Conservation (phyloP, 2,797 vertebrate genomes). For the Helarctos malayanus region DNA sequence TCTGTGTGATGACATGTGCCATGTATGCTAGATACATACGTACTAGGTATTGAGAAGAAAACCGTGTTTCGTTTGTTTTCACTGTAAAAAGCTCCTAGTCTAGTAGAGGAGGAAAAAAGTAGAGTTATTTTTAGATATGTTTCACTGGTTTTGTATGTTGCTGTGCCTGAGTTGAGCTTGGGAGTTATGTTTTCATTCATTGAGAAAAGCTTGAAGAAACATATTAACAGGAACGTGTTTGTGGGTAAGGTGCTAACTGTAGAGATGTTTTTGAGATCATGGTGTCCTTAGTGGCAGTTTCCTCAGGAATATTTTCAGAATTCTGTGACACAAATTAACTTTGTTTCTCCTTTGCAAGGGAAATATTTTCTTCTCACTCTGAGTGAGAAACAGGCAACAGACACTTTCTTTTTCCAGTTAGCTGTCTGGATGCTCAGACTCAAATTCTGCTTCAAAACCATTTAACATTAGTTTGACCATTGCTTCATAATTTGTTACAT, state of each 20-base stretch:
- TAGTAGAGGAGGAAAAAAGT: not conserved
- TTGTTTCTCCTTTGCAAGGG: slow-evolving; percentile 38
- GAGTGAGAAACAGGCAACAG: not conserved
- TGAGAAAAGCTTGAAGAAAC: slow-evolving; percentile 30
- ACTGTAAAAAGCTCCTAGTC: not conserved
- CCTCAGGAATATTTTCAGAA: slow-evolving; percentile 42
- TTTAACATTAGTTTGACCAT: not conserved
- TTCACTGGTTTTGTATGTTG: not conserved
- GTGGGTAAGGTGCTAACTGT: not conserved
- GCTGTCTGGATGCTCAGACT: not conserved
- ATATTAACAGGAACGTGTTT: not conserved
- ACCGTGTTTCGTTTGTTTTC: not conserved
- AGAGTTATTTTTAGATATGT: not conserved
- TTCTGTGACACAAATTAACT: not conserved
- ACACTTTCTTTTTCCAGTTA: slow-evolving; percentile 30
- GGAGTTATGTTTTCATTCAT: not conserved
- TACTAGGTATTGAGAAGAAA: not conserved
- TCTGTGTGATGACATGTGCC: not conserved
- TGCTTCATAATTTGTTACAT: not conserved
- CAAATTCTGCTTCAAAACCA: not conserved
- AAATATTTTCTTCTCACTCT: slow-evolving; percentile 36
- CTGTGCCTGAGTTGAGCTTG: not conserved
- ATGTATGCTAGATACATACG: accelerated
- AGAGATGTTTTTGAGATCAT: not conserved
- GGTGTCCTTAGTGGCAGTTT: not conserved